Percentiles rank a stretch among this genome's conserved stretches.
phyloP scores from a whole-genome alignment of 2,113 vertebrate genomes.

The Diadophis punctatus region DNA sequence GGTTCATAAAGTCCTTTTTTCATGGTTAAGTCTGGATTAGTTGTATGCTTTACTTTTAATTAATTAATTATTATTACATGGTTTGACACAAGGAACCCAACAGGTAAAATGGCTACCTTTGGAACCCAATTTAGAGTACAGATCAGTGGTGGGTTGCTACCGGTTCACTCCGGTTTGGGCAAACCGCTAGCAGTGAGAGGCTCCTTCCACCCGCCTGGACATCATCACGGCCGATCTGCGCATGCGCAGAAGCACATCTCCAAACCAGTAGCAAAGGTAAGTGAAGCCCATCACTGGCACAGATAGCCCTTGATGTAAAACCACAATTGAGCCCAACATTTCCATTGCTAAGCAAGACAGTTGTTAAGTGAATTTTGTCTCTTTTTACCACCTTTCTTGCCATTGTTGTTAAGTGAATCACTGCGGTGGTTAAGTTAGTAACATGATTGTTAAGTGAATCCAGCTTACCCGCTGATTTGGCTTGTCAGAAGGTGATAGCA shows the following conservation, averaged over 20 bases:
- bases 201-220: no score
- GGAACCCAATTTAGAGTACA: not conserved
- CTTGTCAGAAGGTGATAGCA: not conserved
- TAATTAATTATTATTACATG: not conserved
- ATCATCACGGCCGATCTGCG: no score
- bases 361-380: not conserved
- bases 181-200: no score
- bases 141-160: no score
- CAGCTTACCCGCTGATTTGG: no score
- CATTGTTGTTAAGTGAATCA: no score
- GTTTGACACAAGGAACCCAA: not conserved
- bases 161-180: no score
- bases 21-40: not conserved
- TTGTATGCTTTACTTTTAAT: not conserved
- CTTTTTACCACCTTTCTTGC: not conserved
- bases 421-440: no score
- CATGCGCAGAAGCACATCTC: no score
- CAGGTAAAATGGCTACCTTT: not conserved
- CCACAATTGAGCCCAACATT: not conserved
- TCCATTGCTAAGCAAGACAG: not conserved
- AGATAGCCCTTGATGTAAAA: not conserved
- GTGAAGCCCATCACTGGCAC: no score
- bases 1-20: not conserved
- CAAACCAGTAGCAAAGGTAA: no score
- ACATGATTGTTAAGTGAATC: no score